Evolutionary conservation across 1,140 invertebrate genomes (phyloP).

Genomic region (Rhyacophila brunnea): DNA sequence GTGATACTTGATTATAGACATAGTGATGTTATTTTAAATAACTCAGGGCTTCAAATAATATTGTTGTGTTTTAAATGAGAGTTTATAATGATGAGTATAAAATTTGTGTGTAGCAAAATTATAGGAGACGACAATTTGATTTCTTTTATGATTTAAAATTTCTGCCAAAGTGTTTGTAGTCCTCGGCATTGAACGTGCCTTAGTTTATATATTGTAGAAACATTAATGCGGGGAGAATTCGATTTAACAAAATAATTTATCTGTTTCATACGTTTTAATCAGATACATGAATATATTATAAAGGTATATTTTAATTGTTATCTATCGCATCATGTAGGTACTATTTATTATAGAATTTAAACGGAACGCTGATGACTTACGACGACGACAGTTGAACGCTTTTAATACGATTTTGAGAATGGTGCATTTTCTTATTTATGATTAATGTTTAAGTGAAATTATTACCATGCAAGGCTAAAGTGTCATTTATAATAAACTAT

Average conservation of each 20-base stretch:
- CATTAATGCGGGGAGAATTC: too few species aligned
- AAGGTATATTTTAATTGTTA: too few species aligned
- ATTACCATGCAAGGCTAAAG: slow-evolving; percentile 20
- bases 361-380: neutral
- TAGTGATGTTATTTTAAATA: too few species aligned
- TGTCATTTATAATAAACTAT: slow-evolving; percentile 4
- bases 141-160: slow-evolving; percentile 22
- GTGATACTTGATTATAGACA: slow-evolving; percentile 20
- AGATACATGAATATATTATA: too few species aligned
- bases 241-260: too few species aligned
- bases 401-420: neutral
- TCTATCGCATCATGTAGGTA: neutral
- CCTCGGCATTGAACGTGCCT: slow-evolving; percentile 27
- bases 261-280: too few species aligned
- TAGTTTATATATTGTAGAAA: slow-evolving; percentile 16
- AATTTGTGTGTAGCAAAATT: too few species aligned
- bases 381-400: slow-evolving; percentile 7
- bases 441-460: slow-evolving; percentile 15
- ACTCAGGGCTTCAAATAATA: too few species aligned
- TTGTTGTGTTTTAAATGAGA: too few species aligned
- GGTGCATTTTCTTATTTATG: slow-evolving; percentile 27
- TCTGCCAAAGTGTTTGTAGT: slow-evolving; percentile 35
- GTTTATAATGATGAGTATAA: too few species aligned
- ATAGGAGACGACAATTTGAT: neutral
- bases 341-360: slow-evolving; percentile 1